Evolutionary conservation across 2,888 invertebrate species (phyloP), one percentile per base, ranked within the genome.

Genomic region (Stenodera caucasica): DNA sequence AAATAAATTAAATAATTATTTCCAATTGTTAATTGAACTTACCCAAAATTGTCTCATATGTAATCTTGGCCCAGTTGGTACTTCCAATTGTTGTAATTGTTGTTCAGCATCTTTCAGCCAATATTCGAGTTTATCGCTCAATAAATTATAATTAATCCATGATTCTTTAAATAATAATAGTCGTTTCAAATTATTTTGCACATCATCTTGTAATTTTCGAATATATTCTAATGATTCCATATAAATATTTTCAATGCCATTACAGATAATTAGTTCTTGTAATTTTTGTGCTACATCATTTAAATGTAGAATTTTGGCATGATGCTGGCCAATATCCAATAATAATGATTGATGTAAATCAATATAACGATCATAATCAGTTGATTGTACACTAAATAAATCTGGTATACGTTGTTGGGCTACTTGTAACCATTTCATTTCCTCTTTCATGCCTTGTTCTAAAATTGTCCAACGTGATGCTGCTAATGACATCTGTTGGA

Each of bases 401-500:
- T 92, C 91, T 0, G 94, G 94, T 1, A 93, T 88, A 68, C 93
- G 84, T 79, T 93, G 92, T 74, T 91, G 89, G 21, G 92, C 92
- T 2, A 93, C 90, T 73, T 90, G 88, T 1, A 94, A 80, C 94
- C 94, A 94, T 69, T 90, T 89, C 51, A 86, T 82, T 80, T 94
- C 94, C 72, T 92, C 93, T 65, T 88, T 89, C 83, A 94, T 88
- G 0, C 91, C 90, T 73, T 91, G 90, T 74, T 92, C 90, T 1
- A 94, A 80, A 3, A 89, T 83, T 0, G 89, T 89, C 94, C 94
- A 94, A 52, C 90, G 84, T 0, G 94, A 92, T 9, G 94, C 92
- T 0, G 93, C 92, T 65, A 92, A 81, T 0, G 92, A 91, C 87
- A 94, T 89, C 75, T 90, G 88, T 73, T 93, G 93, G 52, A 92